phyloP scores from a whole-genome alignment of 2,888 invertebrate species.

The Oligia strigilis region DNA sequence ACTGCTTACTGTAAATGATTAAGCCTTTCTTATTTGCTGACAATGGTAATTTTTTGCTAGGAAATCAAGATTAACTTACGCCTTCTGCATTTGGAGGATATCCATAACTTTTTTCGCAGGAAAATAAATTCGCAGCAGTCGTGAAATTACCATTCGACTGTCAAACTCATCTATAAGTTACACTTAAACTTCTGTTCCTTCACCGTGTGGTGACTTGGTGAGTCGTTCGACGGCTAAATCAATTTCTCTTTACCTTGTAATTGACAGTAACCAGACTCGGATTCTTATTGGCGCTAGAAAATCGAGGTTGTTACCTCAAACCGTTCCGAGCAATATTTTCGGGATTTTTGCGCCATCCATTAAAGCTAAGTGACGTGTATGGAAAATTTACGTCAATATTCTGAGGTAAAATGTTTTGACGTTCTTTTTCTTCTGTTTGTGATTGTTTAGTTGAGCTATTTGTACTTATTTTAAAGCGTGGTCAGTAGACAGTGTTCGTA shows the following conservation, averaged over 20 bases:
- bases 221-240: slow-evolving; percentile 46
- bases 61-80: neutral
- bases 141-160: neutral
- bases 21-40: neutral
- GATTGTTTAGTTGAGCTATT: neutral
- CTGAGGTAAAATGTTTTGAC: neutral
- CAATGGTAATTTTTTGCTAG: neutral
- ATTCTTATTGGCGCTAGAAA: slow-evolving; percentile 48
- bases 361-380: slow-evolving; percentile 30
- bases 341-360: slow-evolving; percentile 16
- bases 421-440: neutral
- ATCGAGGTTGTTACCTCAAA: slow-evolving; percentile 43
- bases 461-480: neutral
- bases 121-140: too few relatives aligned
- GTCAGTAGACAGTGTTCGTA: neutral
- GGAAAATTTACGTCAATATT: slow-evolving; percentile 34
- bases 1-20: neutral
- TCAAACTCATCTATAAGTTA: neutral
- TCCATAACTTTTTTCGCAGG: neutral
- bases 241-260: slow-evolving; percentile 59
- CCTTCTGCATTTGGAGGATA: neutral
- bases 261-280: slow-evolving; percentile 60
- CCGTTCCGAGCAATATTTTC: slow-evolving; percentile 31
- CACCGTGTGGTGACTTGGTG: neutral
- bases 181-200: slow-evolving; percentile 17